Evolutionary conservation across 2,888 invertebrate species (phyloP), one percentile per base, ranked within the genome.

Genomic region (Agrochola circellaris): DNA sequence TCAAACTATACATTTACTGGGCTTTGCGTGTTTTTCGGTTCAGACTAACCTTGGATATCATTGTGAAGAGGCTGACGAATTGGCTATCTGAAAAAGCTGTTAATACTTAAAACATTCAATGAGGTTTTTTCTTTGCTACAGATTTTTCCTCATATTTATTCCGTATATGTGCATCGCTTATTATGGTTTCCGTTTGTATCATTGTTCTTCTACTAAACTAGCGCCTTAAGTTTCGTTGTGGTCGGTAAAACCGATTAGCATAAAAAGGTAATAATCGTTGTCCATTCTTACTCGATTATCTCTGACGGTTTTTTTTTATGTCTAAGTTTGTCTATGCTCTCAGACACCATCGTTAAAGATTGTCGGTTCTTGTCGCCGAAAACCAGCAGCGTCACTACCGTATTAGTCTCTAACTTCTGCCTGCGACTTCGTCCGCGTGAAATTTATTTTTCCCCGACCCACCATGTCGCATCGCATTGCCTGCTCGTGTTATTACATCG

Each of bases 21-120:
- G n/a, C 20, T 77, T 75, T 77, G 23, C 71, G 68, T 73, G 64
- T 71, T 72, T 87, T 81, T 75, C 11, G 7, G 13, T 70, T 62
- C 26, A n/a, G 51, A 54, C 15, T 75, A 54, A 65, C 60, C 70
- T 76, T 77, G 72, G 54, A 13, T 61, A 61, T 72, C 54, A 66
- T 72, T 73, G 70, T 81, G 54, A 71, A 84, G 30, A 54, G 30
- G 15, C 60, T 73, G 42, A 65, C 62, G 26, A 56, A 75, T 78
- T 45, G n/a, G 15, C 48, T 51, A 51, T 74, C 1, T 30, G 11
- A 65, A 81, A 81, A 74, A 74, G 38, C 34, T 81, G 6, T 58
- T 67, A 69, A 26, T 60, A 69, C 66, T 13, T 58, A 80, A 15
- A 54, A 45, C 42, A 62, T 54, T 54, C 2, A n/a, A n/a, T 51